Evolutionary conservation across 2,888 invertebrate genomes (phyloP).

Genomic region (Cantharis flavilabris): DNA sequence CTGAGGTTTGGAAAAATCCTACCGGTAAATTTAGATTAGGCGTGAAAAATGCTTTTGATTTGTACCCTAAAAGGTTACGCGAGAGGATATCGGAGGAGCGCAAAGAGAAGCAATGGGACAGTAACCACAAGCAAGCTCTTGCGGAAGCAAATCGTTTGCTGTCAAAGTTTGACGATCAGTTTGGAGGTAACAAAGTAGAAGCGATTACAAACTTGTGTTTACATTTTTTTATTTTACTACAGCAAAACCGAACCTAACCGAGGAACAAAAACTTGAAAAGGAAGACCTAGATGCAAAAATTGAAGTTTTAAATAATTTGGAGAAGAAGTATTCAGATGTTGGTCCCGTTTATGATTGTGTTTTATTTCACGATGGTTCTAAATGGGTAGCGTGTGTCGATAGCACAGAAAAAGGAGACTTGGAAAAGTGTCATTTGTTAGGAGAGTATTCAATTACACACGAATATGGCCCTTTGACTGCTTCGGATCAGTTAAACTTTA

Average conservation of each 20-base stretch:
- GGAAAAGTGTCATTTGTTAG: slow-evolving; percentile 74
- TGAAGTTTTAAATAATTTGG: slow-evolving; percentile 79
- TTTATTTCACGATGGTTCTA: slow-evolving; percentile 87
- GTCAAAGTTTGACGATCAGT: slow-evolving; percentile 69
- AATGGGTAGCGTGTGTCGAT: slow-evolving; percentile 89
- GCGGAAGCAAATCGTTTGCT: slow-evolving; percentile 79
- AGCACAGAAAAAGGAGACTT: slow-evolving; percentile 83
- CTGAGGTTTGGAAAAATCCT: slow-evolving; percentile 81
- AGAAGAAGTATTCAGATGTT: slow-evolving; percentile 85
- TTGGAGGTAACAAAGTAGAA: slow-evolving; percentile 7
- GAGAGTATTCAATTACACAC: slow-evolving; percentile 79
- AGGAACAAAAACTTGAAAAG: slow-evolving; percentile 78
- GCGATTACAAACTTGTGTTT: not conserved
- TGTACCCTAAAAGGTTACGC: slow-evolving; percentile 83
- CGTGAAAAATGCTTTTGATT: slow-evolving; percentile 79
- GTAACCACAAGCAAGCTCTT: slow-evolving; percentile 74
- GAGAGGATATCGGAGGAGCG: slow-evolving; percentile 77
- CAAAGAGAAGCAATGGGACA: slow-evolving; percentile 85
- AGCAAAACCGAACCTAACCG: slow-evolving; percentile 44
- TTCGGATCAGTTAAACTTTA: slow-evolving; percentile 82
- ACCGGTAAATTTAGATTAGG: slow-evolving; percentile 86
- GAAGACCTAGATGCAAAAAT: slow-evolving; percentile 88
- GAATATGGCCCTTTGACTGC: slow-evolving; percentile 78
- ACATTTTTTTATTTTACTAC: not conserved
- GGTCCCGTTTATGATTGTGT: slow-evolving; percentile 94